Conservation (phyloP, 2,113 vertebrate genomes). For the Pollimyrus isidori region DNA sequence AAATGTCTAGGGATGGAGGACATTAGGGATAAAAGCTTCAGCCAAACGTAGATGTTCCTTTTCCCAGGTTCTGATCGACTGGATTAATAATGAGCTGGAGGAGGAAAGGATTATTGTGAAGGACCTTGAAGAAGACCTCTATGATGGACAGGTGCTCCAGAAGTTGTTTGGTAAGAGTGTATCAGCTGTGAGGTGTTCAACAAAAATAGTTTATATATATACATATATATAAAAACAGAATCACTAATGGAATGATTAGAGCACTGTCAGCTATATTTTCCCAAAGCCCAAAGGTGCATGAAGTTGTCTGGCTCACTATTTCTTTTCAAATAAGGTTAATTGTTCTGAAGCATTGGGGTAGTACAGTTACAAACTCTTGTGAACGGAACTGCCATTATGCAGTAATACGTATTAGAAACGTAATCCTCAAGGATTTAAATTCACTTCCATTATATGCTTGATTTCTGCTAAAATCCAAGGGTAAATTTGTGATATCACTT, state of each 20-base stretch:
- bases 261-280: neutral
- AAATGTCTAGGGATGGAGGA: neutral
- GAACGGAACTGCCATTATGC: neutral
- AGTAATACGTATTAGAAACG: neutral
- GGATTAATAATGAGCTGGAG: slow-evolving; percentile 89
- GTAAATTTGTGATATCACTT: neutral
- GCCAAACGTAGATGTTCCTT: neutral
- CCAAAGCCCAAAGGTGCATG: neutral
- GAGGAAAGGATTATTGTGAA: slow-evolving; percentile 96
- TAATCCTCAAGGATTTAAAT: neutral
- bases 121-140: slow-evolving; percentile 89
- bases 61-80: slow-evolving; percentile 82
- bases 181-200: neutral
- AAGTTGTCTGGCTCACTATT: neutral
- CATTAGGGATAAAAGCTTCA: neutral
- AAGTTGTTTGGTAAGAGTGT: slow-evolving; percentile 82
- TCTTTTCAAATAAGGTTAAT: neutral
- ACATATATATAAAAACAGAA: no score
- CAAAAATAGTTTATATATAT: neutral
- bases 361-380: neutral
- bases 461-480: neutral
- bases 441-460: neutral
- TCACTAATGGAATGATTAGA: no score
- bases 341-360: neutral
- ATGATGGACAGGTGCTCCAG: slow-evolving; percentile 94